These are phyloP conservation scores for Dendrolimus houi DNA, from an alignment of 2,888 invertebrate species.

Conservation along the genomic window DNA sequence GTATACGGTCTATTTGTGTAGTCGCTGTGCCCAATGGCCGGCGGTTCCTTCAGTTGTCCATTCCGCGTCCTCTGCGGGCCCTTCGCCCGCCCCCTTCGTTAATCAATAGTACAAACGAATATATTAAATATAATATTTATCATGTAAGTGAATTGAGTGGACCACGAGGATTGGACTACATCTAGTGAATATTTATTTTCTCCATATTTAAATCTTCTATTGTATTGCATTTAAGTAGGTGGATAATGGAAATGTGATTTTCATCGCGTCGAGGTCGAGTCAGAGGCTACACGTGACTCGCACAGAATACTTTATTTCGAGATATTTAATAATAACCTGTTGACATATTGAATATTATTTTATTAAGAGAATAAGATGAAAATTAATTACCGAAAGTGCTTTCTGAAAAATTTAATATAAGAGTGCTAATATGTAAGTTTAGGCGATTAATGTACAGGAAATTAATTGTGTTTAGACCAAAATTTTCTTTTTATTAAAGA, in stretches of 20 bases:
- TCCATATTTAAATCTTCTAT: constrained; percentile 56
- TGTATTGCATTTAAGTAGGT: constrained; percentile 61
- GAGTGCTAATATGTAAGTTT: constrained; percentile 36
- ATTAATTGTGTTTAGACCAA: constrained; percentile 24
- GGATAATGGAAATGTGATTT: constrained; percentile 53
- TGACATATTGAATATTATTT: constrained; percentile 23
- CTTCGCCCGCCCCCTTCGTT: constrained; percentile 31
- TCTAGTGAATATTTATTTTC: constrained; percentile 66
- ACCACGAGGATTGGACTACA: constrained; percentile 61
- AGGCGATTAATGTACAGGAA: constrained; percentile 31
- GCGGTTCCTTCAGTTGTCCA: constrained; percentile 11
- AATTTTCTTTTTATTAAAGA: constrained; percentile 37
- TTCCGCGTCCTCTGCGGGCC: constrained; percentile 8
- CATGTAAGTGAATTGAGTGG: constrained; percentile 63
- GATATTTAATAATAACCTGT: constrained; percentile 18
- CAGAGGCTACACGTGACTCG: constrained; percentile 38
- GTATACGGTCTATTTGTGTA: constrained; percentile 56
- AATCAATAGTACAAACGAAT: constrained; percentile 67
- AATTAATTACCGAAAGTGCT: constrained; percentile 57
- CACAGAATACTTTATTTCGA: constrained; percentile 12
- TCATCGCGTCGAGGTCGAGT: constrained; percentile 28
- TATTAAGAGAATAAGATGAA: constrained; percentile 19
- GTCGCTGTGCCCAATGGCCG: constrained; percentile 31
- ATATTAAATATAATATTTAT: constrained; percentile 49
- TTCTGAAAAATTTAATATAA: constrained; percentile 51